Percentiles rank a stretch among this genome's conserved stretches.
phyloP scores from a whole-genome alignment of 2,113 vertebrate genomes.

The Cercocebus atys region DNA sequence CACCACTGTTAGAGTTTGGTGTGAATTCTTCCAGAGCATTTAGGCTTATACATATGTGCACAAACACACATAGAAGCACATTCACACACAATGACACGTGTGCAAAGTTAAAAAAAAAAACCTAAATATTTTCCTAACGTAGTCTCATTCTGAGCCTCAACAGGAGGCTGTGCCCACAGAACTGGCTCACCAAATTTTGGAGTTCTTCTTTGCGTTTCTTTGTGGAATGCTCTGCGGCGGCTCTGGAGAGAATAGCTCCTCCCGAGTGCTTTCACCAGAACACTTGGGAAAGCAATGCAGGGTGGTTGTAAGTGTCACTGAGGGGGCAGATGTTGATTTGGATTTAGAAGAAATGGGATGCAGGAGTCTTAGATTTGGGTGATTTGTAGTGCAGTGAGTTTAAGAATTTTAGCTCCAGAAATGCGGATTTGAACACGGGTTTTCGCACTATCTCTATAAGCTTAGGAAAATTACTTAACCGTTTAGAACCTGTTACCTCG shows the following conservation, averaged over 20 bases:
- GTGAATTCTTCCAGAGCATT: not conserved
- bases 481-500: slow-evolving; percentile 1
- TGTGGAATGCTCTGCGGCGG: not conserved
- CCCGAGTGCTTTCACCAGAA: not conserved
- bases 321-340: not conserved
- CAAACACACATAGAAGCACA: not conserved
- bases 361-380: not conserved
- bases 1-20: not conserved
- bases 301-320: not conserved
- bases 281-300: not conserved
- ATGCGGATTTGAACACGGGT: not conserved
- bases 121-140: not conserved
- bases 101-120: not conserved
- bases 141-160: not conserved
- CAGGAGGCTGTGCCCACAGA: too few relatives aligned
- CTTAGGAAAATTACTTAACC: not conserved
- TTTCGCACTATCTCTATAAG: not conserved
- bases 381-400: not conserved
- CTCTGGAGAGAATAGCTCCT: not conserved
- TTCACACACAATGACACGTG: not conserved
- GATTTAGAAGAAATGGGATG: not conserved
- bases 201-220: not conserved
- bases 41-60: not conserved
- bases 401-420: not conserved
- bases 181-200: not conserved